Conservation (phyloP, 2,797 vertebrate genomes). For the Sebastes oblongus region DNA sequence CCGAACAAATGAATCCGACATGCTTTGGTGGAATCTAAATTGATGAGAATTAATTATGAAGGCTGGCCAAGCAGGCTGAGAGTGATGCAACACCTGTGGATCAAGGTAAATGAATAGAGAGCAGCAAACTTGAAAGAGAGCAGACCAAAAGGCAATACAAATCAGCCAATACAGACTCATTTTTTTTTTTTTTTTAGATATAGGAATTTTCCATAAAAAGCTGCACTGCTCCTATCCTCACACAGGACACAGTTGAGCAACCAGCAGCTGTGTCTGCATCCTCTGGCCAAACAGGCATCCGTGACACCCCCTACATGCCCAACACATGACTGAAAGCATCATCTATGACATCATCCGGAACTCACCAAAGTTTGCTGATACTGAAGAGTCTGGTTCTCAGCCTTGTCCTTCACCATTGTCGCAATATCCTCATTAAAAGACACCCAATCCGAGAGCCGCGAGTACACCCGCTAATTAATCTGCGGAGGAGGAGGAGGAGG, state of each 20-base stretch:
- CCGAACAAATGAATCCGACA: conserved; percentile 44
- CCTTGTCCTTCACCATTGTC: conserved; percentile 79
- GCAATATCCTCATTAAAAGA: conserved; percentile 63
- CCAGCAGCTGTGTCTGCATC: conserved; percentile 26
- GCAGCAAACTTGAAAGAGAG: not conserved
- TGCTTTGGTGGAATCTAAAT: conserved; percentile 33
- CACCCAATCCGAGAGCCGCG: conserved; percentile 11
- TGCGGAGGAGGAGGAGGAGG: conserved; percentile 2
- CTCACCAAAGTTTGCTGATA: conserved; percentile 87
- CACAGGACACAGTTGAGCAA: conserved; percentile 26
- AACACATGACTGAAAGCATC: conserved; percentile 12
- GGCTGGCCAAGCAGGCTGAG: not conserved
- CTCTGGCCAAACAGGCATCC: conserved; percentile 8
- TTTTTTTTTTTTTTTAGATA: not conserved
- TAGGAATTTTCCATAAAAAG: not conserved
- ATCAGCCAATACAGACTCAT: not conserved
- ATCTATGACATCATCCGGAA: conserved; percentile 41
- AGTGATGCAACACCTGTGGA: conserved; percentile 74
- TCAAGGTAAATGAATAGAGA: conserved; percentile 49
- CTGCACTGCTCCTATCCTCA: conserved; percentile 4
- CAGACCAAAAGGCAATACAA: not conserved
- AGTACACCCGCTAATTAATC: conserved; percentile 33
- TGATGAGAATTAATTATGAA: conserved; percentile 40
- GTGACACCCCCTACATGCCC: not conserved
- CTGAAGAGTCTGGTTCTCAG: conserved; percentile 75